Base-by-base conservation (phyloP, 2,888 invertebrate genomes). In the Patella depressa region DNA sequence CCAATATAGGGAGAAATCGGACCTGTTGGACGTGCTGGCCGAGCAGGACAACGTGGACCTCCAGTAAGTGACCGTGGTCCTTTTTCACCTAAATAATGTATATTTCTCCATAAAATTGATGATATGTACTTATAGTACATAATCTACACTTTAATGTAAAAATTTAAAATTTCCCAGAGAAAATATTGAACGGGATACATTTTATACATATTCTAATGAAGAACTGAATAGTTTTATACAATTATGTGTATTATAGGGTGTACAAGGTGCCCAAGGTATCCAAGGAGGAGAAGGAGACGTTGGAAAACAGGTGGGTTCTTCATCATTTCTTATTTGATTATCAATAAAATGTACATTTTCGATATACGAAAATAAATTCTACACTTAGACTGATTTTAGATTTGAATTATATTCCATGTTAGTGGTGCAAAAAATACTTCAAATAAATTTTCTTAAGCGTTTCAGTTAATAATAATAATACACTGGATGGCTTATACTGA, bases 21-120 rank as follows among this genome's bases (percentile, higher is more conserved):
- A 2, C 96, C 96, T 92, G 93, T 95, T 45, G 97, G 97, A 3
- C 93, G 96, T 19, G 96, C 96, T 45, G 97, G 97, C 2, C 96
- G 96, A 88, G 95, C 96, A 11, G 97, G 97, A 54, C 93, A 93
- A 81, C 95, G 95, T 45, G 97, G 97, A 3, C 19, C 83, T 14
- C 82, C 85, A 24, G 87, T 86, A 84, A 83, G 86, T 85, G 71
- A 14, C 24, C 17, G 24, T 53, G 2, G 19, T 15, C 55, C 7
- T 53, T 17, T 14, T 59, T 34, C 24, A 45, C 73, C 17, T 15
- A 53, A 73, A 55, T 53, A 73, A 24, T 45, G 9, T 45, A 9
- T 9, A 45, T 34, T 34, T 34, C 34, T 34, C 34, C 34, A 34
- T 34, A 34, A 34, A 34, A 34, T 5, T 34, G 4, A 34, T 34